Evolutionary conservation across 2,797 vertebrate genomes (phyloP), one percentile per base, ranked within the genome.

Genomic region (Nyctibius grandis): DNA sequence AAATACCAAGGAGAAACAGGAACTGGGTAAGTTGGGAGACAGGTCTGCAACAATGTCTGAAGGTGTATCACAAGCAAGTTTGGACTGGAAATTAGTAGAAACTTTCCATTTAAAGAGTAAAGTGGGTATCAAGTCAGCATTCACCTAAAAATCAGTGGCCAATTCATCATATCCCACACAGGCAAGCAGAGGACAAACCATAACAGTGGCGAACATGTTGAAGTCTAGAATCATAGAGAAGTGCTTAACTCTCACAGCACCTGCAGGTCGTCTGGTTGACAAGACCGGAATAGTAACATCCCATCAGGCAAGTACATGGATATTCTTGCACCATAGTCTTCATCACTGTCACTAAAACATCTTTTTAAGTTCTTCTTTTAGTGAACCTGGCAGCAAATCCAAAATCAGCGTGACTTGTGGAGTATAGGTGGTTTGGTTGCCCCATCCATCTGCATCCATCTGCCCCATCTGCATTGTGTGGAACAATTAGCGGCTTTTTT

Each of bases 21-120:
- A 74, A 9, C n/a, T 23, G 26, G 19, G 9, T 38, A 47, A 45
- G 8, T 6, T 50, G 59, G 28, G 33, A 40, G 28, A 5, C 8
- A 47, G 23, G 12, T n/a, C 48, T 82, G 44, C 23, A 36, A 6
- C 0, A 0, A 11, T 16, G 45, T 31, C 40, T 77, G 70, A 9
- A 48, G 44, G 38, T 51, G 38, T 61, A 36, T 54, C 57, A 25
- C 13, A 42, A 75, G 29, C 34, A 72, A 40, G 7, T 44, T 74
- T 40, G 44, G 25, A 26, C 20, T 61, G 83, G 47, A 61, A 76
- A 72, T 48, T 7, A 48, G 23, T 6, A 69, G 15, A 45, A 85
- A 23, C 14, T 38, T 88, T 29, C 47, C 7, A 33, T 40, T 69
- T 78, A 31, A 51, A 33, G 61, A 14, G 6, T 20, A 33, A 74